These are phyloP conservation scores for Drosophila sulfurigaster DNA, from an alignment of 1,140 invertebrate species.

Conservation along the genomic window DNA sequence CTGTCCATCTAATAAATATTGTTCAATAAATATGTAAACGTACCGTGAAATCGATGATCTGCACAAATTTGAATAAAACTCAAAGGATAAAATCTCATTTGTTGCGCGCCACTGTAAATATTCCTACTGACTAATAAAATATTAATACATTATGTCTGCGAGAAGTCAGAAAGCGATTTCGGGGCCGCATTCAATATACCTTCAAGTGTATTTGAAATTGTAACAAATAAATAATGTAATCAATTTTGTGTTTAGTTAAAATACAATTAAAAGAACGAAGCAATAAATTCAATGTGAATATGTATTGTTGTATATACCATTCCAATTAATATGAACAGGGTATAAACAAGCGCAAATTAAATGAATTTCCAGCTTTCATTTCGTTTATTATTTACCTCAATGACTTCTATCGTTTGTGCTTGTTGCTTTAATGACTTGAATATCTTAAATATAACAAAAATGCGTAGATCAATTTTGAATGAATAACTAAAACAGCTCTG, in stretches of 20 bases:
- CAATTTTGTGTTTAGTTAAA: too few species aligned
- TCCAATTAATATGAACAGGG: background rate
- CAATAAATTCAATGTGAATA: too few species aligned
- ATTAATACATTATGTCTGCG: background rate
- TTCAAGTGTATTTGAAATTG: too few species aligned
- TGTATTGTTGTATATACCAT: too few species aligned
- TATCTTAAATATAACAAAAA: constrained; percentile 3
- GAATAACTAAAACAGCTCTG: constrained; percentile 3
- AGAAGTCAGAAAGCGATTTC: background rate
- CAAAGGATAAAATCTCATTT: constrained; percentile 6
- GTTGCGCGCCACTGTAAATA: background rate
- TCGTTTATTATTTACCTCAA: constrained; percentile 8
- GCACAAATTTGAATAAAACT: constrained; percentile 21
- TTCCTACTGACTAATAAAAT: background rate
- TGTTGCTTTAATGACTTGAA: background rate
- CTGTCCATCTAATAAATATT: constrained; percentile 33
- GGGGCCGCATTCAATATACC: too few species aligned
- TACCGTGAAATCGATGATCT: constrained; percentile 36
- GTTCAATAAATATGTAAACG: constrained; percentile 40
- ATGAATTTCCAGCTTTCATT: constrained; percentile 3
- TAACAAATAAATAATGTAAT: too few species aligned
- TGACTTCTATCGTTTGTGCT: constrained; percentile 1
- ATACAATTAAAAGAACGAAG: too few species aligned
- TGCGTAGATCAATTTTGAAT: constrained; percentile 13
- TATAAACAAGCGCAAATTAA: background rate